Base-by-base conservation (phyloP, 2,888 invertebrate species). In the Metopia argyrocephala region DNA sequence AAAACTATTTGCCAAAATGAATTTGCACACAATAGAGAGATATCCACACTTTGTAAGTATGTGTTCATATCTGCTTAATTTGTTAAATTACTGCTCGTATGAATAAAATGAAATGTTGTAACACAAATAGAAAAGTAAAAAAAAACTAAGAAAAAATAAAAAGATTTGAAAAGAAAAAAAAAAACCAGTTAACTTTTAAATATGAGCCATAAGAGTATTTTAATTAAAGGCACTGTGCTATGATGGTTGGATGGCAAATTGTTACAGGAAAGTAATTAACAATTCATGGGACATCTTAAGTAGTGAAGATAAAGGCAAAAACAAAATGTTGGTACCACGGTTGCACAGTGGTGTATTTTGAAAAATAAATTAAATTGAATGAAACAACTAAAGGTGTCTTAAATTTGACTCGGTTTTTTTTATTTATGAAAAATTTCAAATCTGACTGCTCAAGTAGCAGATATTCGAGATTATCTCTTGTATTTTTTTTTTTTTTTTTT, bases 161-260 rank as follows among this genome's bases (percentile, higher is more conserved):
- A 21, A 4, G 21, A n/a, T n/a, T n/a, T 27, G 18, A 27, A 56
- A 25, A n/a, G 27, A 56, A 12, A 28, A 65, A n/a, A 15, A 45
- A 21, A 73, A 76, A 79, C 64, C 66, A 21, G 71, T 66, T 54
- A 46, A 61, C 25, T 54, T 12, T 45, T 65, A 15, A 48, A 50
- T 56, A 54, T 38, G 23, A 45, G 52, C 3, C 7, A 12, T 50
- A 66, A 38, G n/a, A 48, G 75, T 65, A 70, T 74, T 66, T 81
- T 62, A 81, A 81, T 74, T 78, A 81, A 70, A 71, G 70, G 23
- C 66, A 66, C 56, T 74, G 61, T 70, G 78, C 61, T 70, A 50
- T 74, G 65, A 54, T 52, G 56, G 28, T 64, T 20, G 12, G 18
- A 52, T 3, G 45, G n/a, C 23, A 18, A 9, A 3, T 46, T 18